Conservation (phyloP, 2,888 invertebrate species). For the Clanis bilineata region DNA sequence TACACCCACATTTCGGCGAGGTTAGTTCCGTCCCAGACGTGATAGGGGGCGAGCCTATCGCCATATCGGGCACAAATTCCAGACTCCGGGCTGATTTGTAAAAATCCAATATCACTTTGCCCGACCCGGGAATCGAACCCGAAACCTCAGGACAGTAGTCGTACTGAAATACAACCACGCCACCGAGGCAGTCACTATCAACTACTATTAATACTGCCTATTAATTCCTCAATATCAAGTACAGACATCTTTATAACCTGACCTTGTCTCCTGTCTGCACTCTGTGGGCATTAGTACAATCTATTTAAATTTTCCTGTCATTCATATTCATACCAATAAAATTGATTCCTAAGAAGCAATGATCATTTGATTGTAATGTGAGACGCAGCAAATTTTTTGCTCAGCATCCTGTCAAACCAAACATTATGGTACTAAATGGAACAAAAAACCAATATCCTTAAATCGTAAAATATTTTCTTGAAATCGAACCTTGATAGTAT, state of each 20-base stretch:
- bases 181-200: too few species aligned
- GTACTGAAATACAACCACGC: too few species aligned
- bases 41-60: too few species aligned
- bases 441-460: slow-evolving; percentile 40
- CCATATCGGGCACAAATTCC: too few species aligned
- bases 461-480: slow-evolving; percentile 43
- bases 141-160: too few species aligned
- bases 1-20: too few species aligned
- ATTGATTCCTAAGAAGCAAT: slow-evolving; percentile 4
- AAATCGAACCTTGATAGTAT: slow-evolving; percentile 30
- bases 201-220: too few species aligned
- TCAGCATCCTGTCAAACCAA: neutral
- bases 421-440: slow-evolving; percentile 5
- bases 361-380: slow-evolving; percentile 4
- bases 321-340: slow-evolving; percentile 4
- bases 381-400: slow-evolving; percentile 2
- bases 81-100: too few species aligned
- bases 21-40: too few species aligned
- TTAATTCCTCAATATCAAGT: neutral
- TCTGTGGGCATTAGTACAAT: neutral
- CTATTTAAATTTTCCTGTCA: neutral
- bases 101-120: too few species aligned
- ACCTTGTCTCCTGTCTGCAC: neutral
- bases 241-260: neutral
- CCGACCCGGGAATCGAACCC: too few species aligned